Base-by-base conservation (phyloP, 2,888 invertebrate genomes). In the Alloplasta piceator region DNA sequence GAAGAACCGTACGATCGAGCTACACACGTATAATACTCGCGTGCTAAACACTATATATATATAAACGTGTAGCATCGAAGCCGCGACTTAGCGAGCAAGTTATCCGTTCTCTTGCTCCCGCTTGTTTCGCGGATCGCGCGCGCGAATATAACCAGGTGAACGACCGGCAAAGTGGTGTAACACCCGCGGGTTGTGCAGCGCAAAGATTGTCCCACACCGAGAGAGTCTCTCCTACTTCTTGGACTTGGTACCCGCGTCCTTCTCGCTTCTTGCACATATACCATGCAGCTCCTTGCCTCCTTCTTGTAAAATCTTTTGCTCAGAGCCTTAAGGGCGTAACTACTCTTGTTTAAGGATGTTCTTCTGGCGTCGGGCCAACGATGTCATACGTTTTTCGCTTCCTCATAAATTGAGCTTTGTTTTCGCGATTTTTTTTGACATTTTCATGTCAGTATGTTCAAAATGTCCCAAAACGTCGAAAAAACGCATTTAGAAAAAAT, bases 81-180 rank as follows among this genome's bases (percentile, higher is more conserved):
- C 66, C 58, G 55, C 67, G 80, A 80, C 81, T 82, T 81, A 80
- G 80, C 78, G 81, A 77, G 74, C 76, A 74, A 77, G 82, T 82
- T 81, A 83, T 83, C 80, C 83, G 82, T 83, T 83, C 84, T 68
- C 78, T 82, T 70, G 74, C 80, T 71, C 71, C 81, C 73, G 43
- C 79, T 75, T 66, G 77, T 81, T 78, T 76, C 80, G 78, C 58
- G 80, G 74, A 76, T 81, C 83, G 80, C 80, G 72, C 80, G 72
- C 67, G 77, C 85, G 84, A 83, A 86, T 83, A 84, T 60, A 60
- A 75, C 83, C 87, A 88, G 91, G 90, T 91, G 90, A 91, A 91
- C 85, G 91, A 90, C 91, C 91, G 87, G 86, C 86, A 89, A 89
- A 90, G 87, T 89, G 87, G 89, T 89, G 86, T 89, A 89, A 87